Base-by-base conservation (phyloP, 2,888 invertebrate species). In the Biston stratarius region DNA sequence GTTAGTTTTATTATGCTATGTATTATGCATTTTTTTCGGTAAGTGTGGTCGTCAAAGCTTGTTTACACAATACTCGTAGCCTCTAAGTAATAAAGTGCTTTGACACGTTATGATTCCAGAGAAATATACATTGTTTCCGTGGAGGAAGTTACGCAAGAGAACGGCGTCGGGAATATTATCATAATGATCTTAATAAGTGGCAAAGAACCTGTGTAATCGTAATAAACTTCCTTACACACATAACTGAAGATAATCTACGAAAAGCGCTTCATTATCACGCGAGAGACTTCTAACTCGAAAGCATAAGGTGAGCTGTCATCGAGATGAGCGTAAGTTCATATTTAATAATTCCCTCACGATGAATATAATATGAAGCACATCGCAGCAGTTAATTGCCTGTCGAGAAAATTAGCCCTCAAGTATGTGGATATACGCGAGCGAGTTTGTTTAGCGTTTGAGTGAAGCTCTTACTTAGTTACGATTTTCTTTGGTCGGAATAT, bases 261-360 rank as follows among this genome's bases (percentile, higher is more conserved):
- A 71, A 72, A 72, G 55, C 71, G 36, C 72, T 68, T 65, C 72
- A 74, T 74, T 74, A 73, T 72, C 70, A 73, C 70, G 72, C 69
- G 63, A 73, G 72, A 71, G 70, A 69, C 75, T 71, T 75, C 72
- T 77, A 76, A 80, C 72, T 72, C 73, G 68, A 75, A 74, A 77
- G 75, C 42, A 42, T 76, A 61, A 65, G 79, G 79, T 80, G 77
- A 82, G 77, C 77, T 77, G 77, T 81, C 84, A 82, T 84, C 83
- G 83, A 83, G 86, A 83, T 78, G 80, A 71, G 76, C 78, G 81
- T 79, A 83, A 81, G 83, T 86, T 83, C 79, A 76, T 77, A 77
- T 74, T 86, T 83, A 87, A 88, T 87, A 85, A 89, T 86, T 86
- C 85, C 83, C 76, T 71, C 69, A 75, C 80, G 83, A 85, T 89